Evolutionary conservation across 2,888 invertebrate genomes (phyloP).

Genomic region (Apotomis capreana): DNA sequence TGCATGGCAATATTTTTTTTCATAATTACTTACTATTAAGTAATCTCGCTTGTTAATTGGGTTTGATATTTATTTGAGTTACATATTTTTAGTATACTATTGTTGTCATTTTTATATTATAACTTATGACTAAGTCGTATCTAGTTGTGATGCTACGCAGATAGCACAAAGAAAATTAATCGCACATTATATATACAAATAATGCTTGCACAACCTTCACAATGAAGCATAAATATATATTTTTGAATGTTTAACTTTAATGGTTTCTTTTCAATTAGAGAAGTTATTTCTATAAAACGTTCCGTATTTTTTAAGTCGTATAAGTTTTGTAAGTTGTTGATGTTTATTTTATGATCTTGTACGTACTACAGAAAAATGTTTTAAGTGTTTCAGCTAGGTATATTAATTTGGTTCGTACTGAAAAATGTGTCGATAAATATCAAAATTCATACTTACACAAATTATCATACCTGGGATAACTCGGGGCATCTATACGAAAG

Average conservation of each 20-base stretch:
- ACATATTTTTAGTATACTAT: constrained; percentile 16
- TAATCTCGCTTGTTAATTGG: constrained; percentile 11
- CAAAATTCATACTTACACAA: no score
- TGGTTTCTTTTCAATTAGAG: constrained; percentile 14
- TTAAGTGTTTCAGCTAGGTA: background rate
- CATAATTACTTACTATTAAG: constrained; percentile 1
- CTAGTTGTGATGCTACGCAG: constrained; percentile 9
- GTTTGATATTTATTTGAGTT: constrained; percentile 23
- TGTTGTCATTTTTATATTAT: constrained; percentile 11
- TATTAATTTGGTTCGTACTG: constrained; percentile 14
- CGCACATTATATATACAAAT: background rate
- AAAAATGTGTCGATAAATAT: background rate
- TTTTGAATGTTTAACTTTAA: constrained; percentile 12
- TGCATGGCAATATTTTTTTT: background rate
- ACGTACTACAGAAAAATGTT: background rate
- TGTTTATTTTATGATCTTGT: constrained; percentile 12
- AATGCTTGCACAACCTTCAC: constrained; percentile 10
- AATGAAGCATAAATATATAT: constrained; percentile 11
- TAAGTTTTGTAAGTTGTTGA: constrained; percentile 9
- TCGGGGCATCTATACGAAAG: no score
- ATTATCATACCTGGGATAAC: no score
- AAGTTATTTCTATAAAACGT: constrained; percentile 14
- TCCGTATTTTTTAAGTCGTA: constrained; percentile 5
- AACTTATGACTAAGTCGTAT: background rate
- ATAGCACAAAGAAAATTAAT: constrained; percentile 19